These are phyloP conservation scores for Bucco capensis DNA, from an alignment of 2,113 vertebrate species.

Conservation along the genomic window DNA sequence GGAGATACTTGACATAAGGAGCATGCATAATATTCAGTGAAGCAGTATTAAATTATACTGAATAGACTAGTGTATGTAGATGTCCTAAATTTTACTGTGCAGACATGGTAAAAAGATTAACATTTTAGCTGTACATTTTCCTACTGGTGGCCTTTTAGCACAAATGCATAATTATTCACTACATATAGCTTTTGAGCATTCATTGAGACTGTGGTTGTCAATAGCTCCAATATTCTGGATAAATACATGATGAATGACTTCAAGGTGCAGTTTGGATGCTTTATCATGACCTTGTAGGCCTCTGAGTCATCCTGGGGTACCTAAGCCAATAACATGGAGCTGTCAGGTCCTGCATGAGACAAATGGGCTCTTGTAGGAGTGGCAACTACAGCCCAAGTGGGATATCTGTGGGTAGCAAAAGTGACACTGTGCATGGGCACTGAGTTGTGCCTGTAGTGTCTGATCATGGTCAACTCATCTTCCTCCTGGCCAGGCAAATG, in stretches of 20 bases:
- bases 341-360: background rate
- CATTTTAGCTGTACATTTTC: background rate
- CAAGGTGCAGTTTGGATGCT: background rate
- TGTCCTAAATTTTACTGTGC: background rate
- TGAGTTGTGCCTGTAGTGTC: background rate
- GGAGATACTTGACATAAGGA: background rate
- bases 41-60: background rate
- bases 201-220: background rate
- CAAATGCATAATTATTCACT: background rate
- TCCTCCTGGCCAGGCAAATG: background rate
- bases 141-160: background rate
- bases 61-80: background rate
- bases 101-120: background rate
- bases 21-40: background rate
- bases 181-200: background rate
- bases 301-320: background rate
- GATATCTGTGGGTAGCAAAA: background rate
- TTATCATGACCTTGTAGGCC: background rate
- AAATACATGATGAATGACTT: background rate
- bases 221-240: background rate
- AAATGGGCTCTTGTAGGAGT: background rate
- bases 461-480: background rate
- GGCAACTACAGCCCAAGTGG: background rate
- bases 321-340: background rate
- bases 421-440: accelerated